Conservation (phyloP, 2,113 vertebrate genomes). For the Toxotes jaculatrix region DNA sequence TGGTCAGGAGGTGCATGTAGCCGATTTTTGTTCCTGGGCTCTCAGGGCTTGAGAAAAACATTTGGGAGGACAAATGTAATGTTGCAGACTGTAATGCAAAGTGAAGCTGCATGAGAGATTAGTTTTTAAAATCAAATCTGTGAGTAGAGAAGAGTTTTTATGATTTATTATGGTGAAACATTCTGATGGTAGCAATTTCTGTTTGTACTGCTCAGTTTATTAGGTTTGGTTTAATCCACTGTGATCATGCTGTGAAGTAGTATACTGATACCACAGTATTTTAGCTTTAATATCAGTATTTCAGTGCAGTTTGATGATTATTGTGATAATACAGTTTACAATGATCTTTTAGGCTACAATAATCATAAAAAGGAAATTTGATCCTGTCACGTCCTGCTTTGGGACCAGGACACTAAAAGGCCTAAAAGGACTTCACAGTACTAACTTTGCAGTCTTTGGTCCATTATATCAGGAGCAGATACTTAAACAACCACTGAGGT, state of each 20-base stretch:
- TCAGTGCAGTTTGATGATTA: not conserved
- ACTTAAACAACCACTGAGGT: not conserved
- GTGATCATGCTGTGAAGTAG: not conserved
- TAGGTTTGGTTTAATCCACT: not conserved
- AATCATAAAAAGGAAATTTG: not conserved
- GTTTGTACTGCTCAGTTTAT: not conserved
- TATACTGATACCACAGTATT: no score
- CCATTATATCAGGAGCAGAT: constrained; percentile 8
- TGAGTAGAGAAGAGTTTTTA: not conserved
- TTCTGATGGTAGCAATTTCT: not conserved
- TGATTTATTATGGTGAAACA: not conserved
- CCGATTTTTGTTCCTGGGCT: not conserved
- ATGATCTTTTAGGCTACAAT: not conserved
- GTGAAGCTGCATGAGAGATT: not conserved
- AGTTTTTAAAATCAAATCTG: not conserved
- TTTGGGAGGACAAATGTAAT: not conserved
- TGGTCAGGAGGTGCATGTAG: no score
- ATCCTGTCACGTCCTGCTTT: not conserved
- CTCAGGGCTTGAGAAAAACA: not conserved
- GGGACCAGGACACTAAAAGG: not conserved
- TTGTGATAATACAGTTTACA: not conserved
- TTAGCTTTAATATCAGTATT: not conserved
- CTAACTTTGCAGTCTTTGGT: not conserved
- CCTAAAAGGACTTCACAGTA: not conserved
- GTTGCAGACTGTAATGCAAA: no score